Base-by-base conservation (phyloP, 1,140 invertebrate species). In the Nilaparvata lugens region DNA sequence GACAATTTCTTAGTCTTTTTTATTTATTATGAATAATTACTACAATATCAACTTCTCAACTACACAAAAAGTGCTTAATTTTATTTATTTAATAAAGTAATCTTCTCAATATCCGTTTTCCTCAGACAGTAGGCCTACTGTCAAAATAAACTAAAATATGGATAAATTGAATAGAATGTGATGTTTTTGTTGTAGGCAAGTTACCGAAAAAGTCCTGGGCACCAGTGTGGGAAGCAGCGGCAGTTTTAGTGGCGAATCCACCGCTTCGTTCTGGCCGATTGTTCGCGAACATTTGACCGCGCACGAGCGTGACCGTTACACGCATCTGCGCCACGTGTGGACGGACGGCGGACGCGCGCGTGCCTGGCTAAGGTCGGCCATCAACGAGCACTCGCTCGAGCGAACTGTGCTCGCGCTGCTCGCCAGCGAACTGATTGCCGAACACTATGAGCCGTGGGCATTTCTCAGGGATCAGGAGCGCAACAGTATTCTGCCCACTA, bases 381-480 rank as follows among this genome's bases (percentile, higher is more conserved):
- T 95, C 9, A 95, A 95, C 79, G 93, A 96, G 74, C 80, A 88
- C 67, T 92, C 89, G 1, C 76, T 96, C 16, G 91, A 94, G 74
- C 82, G 91, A 70, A 91, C 86, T 75, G 79, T 93, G 65, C 83
- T 89, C 70, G 83, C 84, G 69, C 79, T 94, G 62, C 68, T 92
- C 43, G 74, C 77, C 60, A 51, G 61, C 7, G 38, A 25, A 18
- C 23, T 28, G 18, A 42, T 66, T 11, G 42, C 38, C 45, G 80
- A 83, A 59, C 89, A 85, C 79, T 96, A 94, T 75, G 88, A 94
- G 73, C 81, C 86, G 57, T 90, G 87, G 81, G 86, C 93, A 48
- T 84, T 94, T 67, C 72, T 94, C 21, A 70, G 84, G 58, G 87
- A 91, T 74, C 78, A 83, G 64, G 89, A 93, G 71, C 79, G 82